Base-by-base conservation (phyloP, 35 echinoderm and acorn worm species). In the Lytechinus variegatus region DNA sequence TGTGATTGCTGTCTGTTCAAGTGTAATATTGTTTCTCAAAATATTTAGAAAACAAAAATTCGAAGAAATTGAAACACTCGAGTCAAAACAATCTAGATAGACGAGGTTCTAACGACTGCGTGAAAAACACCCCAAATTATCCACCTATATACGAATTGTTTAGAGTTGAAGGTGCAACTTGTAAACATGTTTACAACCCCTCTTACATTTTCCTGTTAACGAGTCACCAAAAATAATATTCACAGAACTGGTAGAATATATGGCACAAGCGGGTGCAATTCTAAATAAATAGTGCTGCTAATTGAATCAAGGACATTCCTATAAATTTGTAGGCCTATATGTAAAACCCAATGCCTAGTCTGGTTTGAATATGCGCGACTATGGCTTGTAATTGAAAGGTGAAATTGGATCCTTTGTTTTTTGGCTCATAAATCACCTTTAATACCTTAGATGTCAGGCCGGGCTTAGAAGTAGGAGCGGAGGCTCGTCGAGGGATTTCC, bases 351-450 rank as follows among this genome's bases (percentile, higher is more conserved):
- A 5, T 79, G 16, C 14, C 66, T 4, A 79, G 66, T 79, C 16
- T 79, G 19, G 19, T 79, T n/a, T 79, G 66, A 79, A 16, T 79
- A 7, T 79, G 66, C 16, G 66, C 66, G 66, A 79, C 66, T 24
- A 79, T n/a, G 66, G 66, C 3, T 24, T 14, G 66, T 79, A 79
- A 79, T 79, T 79, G 66, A 79, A 79, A 79, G 66, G 66, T 79
- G 66, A 79, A 79, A 79, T 79, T 79, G 14, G 66, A 79, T 19
- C 66, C 66, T 79, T 79, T 79, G 66, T 79, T 79, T 79, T 79
- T 79, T 79, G 66, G 66, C 66, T n/a, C 66, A 79, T 79, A 79
- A 79, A 79, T 79, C 66, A 79, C 66, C 66, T 16, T 79, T 79
- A 79, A 79, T 79, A 79, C 66, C 16, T 79, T 79, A 79, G 66